Evolutionary conservation across 2,888 invertebrate genomes (phyloP), one percentile per base, ranked within the genome.

Genomic region (Petrolisthes cinctipes): DNA sequence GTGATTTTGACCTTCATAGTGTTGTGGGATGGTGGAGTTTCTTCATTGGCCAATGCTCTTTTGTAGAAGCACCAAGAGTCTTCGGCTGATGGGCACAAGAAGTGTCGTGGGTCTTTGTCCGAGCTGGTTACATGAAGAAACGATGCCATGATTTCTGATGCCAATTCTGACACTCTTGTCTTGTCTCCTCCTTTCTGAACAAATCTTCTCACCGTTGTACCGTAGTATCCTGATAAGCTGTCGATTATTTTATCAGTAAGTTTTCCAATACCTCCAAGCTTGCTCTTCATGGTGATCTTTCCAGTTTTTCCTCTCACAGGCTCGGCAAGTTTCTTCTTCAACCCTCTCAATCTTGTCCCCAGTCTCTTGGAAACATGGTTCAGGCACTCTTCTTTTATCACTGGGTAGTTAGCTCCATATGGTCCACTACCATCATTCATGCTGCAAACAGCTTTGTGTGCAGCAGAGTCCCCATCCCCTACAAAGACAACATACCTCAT

Each of bases 31-130:
- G 51, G 14, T n/a, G 54, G 79, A 54, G 5, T 54, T 79, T 17
- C 54, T 14, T 5, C 56, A 17, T 54, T 54, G n/a, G 79, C 56
- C 4, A 51, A 4, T 0, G n/a, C 53, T 54, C 23, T 79, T 14
- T 79, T 79, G 56, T 79, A 79, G 14, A 79, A 79, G 23, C 79
- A 79, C 79, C 79, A 79, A n/a, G 54, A 79, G 54, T 79, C 79
- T 23, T 56, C 54, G 11, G 79, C 37, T 17, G 79, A n/a, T n/a
- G 75, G 75, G 75, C 75, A 75, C 20, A 75, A 14, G 20, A 23
- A 4, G 23, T 75, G 37, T 7, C 37, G n/a, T 4, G 75, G 11
- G 23, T 75, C 23, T 23, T 75, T 37, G 23, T 75, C 75, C 4
- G 23, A 23, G 9, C 1, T 23, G 75, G 37, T 23, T 23, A 20